These are phyloP conservation scores for Chloromyia formosa DNA, from an alignment of 2,888 invertebrate genomes.

Conservation along the genomic window DNA sequence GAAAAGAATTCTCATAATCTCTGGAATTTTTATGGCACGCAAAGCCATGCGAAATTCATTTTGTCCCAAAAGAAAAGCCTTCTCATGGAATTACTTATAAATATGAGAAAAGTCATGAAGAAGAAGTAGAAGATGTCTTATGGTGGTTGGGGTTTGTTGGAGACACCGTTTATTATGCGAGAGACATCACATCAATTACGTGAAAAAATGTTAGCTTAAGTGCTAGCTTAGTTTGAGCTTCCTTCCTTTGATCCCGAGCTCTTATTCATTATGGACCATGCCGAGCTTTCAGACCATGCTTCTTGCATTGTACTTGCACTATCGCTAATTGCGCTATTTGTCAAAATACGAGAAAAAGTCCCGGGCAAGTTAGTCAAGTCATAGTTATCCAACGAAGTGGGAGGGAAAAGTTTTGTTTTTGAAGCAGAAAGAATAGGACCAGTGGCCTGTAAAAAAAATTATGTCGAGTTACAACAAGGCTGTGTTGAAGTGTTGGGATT, in stretches of 20 bases:
- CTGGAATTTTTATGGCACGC: constrained; percentile 45
- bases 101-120: not conserved
- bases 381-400: no score
- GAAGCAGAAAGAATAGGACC: no score
- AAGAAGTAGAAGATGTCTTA: not conserved
- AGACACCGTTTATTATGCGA: constrained; percentile 14
- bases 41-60: constrained; percentile 32
- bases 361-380: not conserved
- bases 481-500: no score
- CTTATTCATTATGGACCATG: constrained; percentile 8
- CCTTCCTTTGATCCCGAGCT: not conserved
- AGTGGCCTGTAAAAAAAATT: no score
- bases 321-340: constrained; percentile 13
- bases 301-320: not conserved
- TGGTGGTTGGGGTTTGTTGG: not conserved
- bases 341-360: not conserved
- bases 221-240: not conserved
- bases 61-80: not conserved
- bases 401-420: no score
- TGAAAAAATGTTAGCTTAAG: constrained; percentile 30
- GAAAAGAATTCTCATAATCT: constrained; percentile 46
- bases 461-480: no score
- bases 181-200: constrained; percentile 36
- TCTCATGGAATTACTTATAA: constrained; percentile 17
- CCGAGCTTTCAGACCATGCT: not conserved